A percentile compares a stretch with the other conserved stretches of the same genome.
These are phyloP conservation scores for Oceanodroma tethys DNA, from an alignment of 2,113 vertebrate species.

Conservation along the genomic window DNA sequence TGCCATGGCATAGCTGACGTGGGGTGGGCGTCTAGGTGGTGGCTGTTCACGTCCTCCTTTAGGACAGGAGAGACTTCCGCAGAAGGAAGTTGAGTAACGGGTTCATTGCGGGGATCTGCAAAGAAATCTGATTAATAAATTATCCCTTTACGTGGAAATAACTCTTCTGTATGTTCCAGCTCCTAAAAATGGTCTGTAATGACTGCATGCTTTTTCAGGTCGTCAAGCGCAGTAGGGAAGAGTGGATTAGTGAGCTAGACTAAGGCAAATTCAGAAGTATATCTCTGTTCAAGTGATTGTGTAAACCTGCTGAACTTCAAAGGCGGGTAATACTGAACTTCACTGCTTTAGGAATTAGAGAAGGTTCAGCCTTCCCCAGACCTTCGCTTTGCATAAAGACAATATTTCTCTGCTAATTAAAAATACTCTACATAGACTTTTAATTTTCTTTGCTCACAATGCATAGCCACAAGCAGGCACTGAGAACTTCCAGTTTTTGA, in stretches of 20 bases:
- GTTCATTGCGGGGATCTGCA: background rate
- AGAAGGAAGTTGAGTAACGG: background rate
- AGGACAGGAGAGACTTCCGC: background rate
- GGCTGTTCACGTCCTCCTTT: background rate
- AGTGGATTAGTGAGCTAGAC: background rate
- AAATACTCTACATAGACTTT: background rate
- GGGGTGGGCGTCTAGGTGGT: background rate
- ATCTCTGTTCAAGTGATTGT: background rate
- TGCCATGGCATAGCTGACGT: fast-evolving
- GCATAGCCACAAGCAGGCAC: background rate
- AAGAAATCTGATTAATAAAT: background rate
- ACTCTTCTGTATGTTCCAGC: background rate
- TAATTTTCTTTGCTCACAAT: background rate
- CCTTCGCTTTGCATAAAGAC: background rate
- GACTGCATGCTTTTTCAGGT: background rate
- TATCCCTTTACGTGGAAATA: background rate
- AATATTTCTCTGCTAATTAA: background rate
- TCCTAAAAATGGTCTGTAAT: background rate
- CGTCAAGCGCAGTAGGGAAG: background rate
- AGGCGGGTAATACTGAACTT: background rate
- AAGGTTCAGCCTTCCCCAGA: background rate
- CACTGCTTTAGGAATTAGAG: background rate
- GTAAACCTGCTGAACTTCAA: background rate
- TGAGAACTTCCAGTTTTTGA: background rate
- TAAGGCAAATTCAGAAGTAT: background rate